Percentiles rank a stretch among this genome's conserved stretches.
Evolutionary conservation across 2,113 vertebrate genomes (phyloP).

Genomic region (Myodes glareolus): DNA sequence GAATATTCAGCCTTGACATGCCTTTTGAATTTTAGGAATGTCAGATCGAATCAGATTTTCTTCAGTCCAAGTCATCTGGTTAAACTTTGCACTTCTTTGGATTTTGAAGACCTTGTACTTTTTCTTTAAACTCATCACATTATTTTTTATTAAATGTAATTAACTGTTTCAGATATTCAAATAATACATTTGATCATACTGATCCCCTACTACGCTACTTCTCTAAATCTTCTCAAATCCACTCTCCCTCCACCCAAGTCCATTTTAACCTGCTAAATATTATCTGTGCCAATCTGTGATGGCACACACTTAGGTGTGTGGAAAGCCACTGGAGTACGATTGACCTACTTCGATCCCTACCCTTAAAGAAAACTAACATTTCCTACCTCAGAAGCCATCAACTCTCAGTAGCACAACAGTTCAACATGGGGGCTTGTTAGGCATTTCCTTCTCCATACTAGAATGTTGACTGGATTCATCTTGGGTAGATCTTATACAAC

Average conservation of each 20-base stretch:
- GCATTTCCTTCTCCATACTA: background rate
- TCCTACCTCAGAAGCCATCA: background rate
- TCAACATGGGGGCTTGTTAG: background rate
- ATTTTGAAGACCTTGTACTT: background rate
- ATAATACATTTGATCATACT: background rate
- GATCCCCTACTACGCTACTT: too few species aligned
- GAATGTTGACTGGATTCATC: background rate
- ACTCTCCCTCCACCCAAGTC: background rate
- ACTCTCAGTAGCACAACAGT: background rate
- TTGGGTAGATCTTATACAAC: background rate
- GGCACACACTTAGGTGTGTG: background rate
- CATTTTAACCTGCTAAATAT: background rate
- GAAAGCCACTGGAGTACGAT: background rate
- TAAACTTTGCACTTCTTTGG: background rate
- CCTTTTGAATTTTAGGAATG: conserved; percentile 43
- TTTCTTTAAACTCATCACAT: conserved; percentile 8
- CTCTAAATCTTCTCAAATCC: background rate
- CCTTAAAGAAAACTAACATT: background rate
- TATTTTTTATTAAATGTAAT: background rate
- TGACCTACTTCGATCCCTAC: background rate
- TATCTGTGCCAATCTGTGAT: background rate
- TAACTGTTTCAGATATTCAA: background rate
- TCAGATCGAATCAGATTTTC: background rate
- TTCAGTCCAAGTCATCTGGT: background rate
- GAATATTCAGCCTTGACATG: conserved; percentile 37